Evolutionary conservation across 2,888 invertebrate genomes (phyloP), one percentile per base, ranked within the genome.

Genomic region (Ennomos quercinarius): DNA sequence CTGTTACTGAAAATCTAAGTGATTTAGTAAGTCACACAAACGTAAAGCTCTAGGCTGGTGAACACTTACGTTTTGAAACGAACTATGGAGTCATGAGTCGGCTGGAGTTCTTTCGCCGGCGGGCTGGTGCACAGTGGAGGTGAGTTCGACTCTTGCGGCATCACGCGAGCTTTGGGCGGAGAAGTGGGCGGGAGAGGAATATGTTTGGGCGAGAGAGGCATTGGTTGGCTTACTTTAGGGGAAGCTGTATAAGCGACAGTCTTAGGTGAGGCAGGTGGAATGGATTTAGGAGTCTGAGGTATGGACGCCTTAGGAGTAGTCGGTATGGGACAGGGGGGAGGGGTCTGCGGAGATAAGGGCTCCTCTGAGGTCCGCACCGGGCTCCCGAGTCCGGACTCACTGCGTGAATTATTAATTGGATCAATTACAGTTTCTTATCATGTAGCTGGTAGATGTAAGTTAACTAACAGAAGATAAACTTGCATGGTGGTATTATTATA

Each of bases 11-110:
- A 27, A 43, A 39, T 36, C 12, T 44, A 34, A 11, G 39, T 42
- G 11, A 27, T 46, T 67, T 64, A 69, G 57, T 17, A 46, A 12
- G 36, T 44, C 65, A 68, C 67, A 61, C 67, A 69, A 64, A 69
- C 63, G 70, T 67, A 60, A 55, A 55, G 45, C 41, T 27, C 27
- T 41, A 60, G 49, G 46, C 34, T 53, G 54, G 4, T 44, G 34
- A 44, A 46, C 68, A 85, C 92, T 87, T 77, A 93, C 93, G 91
- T 91, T 82, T 93, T 93, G 64, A 93, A 93, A 50, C 88, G 77
- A 9, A 84, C 84, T 61, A 93, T 86, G 1, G 92, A 89, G 57
- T 93, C 93, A 39, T 83, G 81, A 9, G 86, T 79, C 1, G 90
- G 82, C 45, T 83, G 85, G 48, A 82, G 80, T 52, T 88, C 88